Evolutionary conservation across 2,113 vertebrate species (phyloP).

Genomic region (Hirundichthys speculiger): DNA sequence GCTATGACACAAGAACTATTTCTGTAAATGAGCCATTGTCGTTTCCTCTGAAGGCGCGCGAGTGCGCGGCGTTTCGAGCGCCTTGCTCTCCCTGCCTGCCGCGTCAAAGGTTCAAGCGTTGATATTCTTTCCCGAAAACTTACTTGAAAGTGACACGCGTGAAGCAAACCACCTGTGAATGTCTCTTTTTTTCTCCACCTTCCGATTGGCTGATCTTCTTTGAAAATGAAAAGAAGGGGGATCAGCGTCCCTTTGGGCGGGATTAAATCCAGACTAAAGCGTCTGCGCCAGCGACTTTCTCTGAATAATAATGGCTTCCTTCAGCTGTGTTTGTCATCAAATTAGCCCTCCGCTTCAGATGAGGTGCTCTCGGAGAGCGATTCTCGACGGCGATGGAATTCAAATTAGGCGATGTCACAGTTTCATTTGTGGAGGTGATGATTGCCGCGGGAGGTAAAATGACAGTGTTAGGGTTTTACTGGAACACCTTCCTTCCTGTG

Average conservation of each 20-base stretch:
- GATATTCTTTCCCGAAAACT: neutral
- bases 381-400: constrained; percentile 52
- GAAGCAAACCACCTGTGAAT: constrained; percentile 21
- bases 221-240: constrained; percentile 47
- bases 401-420: constrained; percentile 51
- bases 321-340: constrained; percentile 72
- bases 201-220: constrained; percentile 29
- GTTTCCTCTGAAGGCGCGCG: constrained; percentile 14
- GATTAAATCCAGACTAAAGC: constrained; percentile 63
- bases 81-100: neutral
- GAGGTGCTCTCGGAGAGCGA: constrained; percentile 49
- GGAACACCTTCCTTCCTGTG: constrained; percentile 14
- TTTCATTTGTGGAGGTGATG: constrained; percentile 49
- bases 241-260: constrained; percentile 58
- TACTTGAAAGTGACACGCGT: neutral
- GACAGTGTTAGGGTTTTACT: constrained; percentile 26
- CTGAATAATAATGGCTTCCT: constrained; percentile 67
- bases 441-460: constrained; percentile 43
- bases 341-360: constrained; percentile 65
- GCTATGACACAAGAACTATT: constrained; percentile 45
- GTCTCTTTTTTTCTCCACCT: constrained; percentile 28
- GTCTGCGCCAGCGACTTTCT: constrained; percentile 44
- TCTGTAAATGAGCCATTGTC: constrained; percentile 16
- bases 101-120: neutral
- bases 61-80: neutral